Evolutionary conservation across 2,888 invertebrate genomes (phyloP).

Genomic region (Catocala sponsa): DNA sequence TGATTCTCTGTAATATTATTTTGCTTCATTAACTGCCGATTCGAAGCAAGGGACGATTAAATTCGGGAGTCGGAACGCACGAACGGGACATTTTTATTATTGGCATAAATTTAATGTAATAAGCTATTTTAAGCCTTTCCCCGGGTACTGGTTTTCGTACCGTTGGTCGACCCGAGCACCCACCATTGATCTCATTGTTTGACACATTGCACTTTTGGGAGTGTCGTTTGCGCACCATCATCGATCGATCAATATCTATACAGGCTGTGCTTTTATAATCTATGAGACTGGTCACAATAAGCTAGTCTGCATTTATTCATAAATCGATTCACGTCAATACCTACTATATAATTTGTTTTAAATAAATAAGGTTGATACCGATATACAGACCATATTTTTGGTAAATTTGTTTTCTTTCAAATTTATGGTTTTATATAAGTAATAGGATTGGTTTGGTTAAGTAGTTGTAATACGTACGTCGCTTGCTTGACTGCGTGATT

Average conservation of each 20-base stretch:
- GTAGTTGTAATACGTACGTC: too few species aligned
- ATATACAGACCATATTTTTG: too few species aligned
- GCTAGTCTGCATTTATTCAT: too few species aligned
- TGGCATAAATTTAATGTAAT: constrained; percentile 63
- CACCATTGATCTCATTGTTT: constrained; percentile 76
- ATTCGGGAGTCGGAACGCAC: constrained; percentile 48
- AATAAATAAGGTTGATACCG: too few species aligned
- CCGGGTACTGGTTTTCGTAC: constrained; percentile 76
- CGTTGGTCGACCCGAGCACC: constrained; percentile 79
- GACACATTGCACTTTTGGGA: constrained; percentile 81
- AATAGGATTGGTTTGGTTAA: too few species aligned
- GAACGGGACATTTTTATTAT: constrained; percentile 65
- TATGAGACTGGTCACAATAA: too few species aligned
- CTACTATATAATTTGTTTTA: too few species aligned
- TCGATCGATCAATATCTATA: constrained; percentile 56
- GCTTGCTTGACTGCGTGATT: too few species aligned
- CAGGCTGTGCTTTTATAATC: constrained; percentile 52
- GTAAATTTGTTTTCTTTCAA: too few species aligned
- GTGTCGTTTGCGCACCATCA: constrained; percentile 63
- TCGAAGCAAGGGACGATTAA: constrained; percentile 41
- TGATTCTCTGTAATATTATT: constrained; percentile 18
- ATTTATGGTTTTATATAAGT: too few species aligned
- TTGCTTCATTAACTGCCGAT: constrained; percentile 30
- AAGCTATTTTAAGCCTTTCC: constrained; percentile 59
- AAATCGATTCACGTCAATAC: too few species aligned